Evolutionary conservation across 2,888 invertebrate species (phyloP).

Genomic region (Torymus tubicola): DNA sequence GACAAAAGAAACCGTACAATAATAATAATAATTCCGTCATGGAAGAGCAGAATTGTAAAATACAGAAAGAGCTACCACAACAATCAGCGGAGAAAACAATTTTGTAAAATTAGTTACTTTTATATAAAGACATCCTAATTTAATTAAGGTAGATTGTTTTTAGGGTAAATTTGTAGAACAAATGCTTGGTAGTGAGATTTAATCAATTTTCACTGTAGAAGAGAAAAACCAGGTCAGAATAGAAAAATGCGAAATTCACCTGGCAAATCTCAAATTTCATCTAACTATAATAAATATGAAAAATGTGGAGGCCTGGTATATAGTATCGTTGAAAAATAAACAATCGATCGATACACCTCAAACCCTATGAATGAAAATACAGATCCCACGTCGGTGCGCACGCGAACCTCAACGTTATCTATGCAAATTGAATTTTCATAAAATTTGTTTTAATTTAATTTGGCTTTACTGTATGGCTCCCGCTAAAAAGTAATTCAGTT

Average conservation of each 20-base stretch:
- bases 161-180: conserved; percentile 13
- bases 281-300: conserved; percentile 1
- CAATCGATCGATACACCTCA: no score
- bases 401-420: background rate
- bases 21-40: no score
- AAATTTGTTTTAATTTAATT: no score
- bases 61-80: no score
- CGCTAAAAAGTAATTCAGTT: background rate
- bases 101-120: conserved; percentile 14
- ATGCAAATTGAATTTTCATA: background rate
- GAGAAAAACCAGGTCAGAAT: conserved; percentile 25
- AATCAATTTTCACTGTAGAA: conserved; percentile 25
- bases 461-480: no score
- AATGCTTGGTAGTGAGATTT: conserved; percentile 24
- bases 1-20: no score
- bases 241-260: conserved; percentile 29
- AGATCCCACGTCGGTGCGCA: no score
- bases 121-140: conserved; percentile 44
- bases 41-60: no score
- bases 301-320: background rate
- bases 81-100: background rate
- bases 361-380: no score
- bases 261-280: conserved; percentile 29
- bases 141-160: conserved; percentile 35
- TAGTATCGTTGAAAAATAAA: no score